These are phyloP conservation scores for Intoshia linei DNA, from an alignment of 1,140 invertebrate genomes.

Conservation along the genomic window DNA sequence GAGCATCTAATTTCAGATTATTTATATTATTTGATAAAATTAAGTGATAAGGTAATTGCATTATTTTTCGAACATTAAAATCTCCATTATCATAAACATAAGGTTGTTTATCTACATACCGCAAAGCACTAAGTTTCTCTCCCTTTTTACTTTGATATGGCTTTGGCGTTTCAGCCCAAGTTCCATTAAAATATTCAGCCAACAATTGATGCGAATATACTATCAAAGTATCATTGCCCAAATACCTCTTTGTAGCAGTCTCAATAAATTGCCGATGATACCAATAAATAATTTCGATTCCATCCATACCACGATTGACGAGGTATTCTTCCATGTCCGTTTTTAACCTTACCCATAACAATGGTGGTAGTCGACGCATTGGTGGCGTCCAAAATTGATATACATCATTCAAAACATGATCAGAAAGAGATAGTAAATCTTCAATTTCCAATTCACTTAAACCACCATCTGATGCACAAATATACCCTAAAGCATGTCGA, in stretches of 20 bases:
- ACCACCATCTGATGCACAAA: constrained; percentile 9
- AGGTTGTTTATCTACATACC: too few species aligned
- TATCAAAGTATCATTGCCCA: not conserved
- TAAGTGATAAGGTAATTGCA: too few species aligned
- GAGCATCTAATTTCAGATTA: too few species aligned
- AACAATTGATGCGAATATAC: constrained; percentile 4
- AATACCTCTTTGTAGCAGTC: constrained; percentile 1
- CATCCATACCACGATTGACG: constrained; percentile 55
- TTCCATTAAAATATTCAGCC: too few species aligned
- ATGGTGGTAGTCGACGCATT: constrained; percentile 13
- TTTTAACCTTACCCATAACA: constrained; percentile 23
- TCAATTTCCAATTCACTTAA: constrained; percentile 14
- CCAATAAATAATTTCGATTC: constrained; percentile 9
- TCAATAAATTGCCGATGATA: constrained; percentile 10
- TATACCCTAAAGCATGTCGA: not conserved
- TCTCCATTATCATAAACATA: too few species aligned
- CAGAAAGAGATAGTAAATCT: constrained; percentile 15
- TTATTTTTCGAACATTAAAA: too few species aligned
- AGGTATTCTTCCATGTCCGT: constrained; percentile 73
- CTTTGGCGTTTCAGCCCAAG: too few species aligned
- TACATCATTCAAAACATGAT: constrained; percentile 15
- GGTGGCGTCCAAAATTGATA: constrained; percentile 10
- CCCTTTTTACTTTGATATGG: too few species aligned
- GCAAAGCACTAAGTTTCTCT: too few species aligned
- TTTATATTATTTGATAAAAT: too few species aligned